Percentiles rank a stretch among this genome's conserved stretches.
phyloP scores from a whole-genome alignment of 1,140 invertebrate species.

The Hycleus cichorii region DNA sequence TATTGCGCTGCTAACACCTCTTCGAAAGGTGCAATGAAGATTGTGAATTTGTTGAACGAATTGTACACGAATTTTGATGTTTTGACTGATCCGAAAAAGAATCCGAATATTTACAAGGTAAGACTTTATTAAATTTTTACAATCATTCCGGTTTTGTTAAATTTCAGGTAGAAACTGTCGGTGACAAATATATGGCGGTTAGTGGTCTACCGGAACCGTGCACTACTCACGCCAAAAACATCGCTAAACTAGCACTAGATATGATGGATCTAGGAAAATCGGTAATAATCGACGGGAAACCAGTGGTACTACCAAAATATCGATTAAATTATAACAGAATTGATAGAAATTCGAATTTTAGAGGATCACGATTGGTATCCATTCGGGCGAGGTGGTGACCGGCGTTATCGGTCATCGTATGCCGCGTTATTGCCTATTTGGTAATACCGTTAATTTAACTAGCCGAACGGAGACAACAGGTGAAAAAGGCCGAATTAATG shows the following conservation, averaged over 20 bases:
- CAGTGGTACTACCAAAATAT: conserved; percentile 54
- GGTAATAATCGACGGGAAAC: conserved; percentile 76
- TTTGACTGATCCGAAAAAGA: conserved; percentile 82
- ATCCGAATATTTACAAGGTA: conserved; percentile 94
- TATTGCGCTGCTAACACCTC: conserved; percentile 82
- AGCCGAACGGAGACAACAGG: conserved; percentile 94
- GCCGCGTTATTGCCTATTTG: conserved; percentile 96
- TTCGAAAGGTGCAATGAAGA: conserved; percentile 83
- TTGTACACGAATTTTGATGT: conserved; percentile 88
- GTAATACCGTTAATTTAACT: conserved; percentile 93
- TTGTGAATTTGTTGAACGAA: conserved; percentile 84
- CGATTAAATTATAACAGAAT: neutral
- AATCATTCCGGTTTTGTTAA: neutral
- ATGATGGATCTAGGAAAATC: conserved; percentile 92
- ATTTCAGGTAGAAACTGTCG: conserved; percentile 93
- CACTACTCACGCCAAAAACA: conserved; percentile 84
- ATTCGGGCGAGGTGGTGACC: conserved; percentile 92
- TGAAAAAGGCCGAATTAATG: conserved; percentile 82
- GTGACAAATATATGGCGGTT: conserved; percentile 99
- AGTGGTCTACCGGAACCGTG: conserved; percentile 92
- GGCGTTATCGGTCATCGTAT: conserved; percentile 95
- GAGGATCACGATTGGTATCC: conserved; percentile 94
- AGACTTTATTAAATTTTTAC: conserved; percentile 12
- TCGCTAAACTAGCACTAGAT: conserved; percentile 85
- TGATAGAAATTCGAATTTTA: conserved; percentile 40